Base-by-base conservation (phyloP, 2,888 invertebrate species). In the Chrysodeixis includens region DNA sequence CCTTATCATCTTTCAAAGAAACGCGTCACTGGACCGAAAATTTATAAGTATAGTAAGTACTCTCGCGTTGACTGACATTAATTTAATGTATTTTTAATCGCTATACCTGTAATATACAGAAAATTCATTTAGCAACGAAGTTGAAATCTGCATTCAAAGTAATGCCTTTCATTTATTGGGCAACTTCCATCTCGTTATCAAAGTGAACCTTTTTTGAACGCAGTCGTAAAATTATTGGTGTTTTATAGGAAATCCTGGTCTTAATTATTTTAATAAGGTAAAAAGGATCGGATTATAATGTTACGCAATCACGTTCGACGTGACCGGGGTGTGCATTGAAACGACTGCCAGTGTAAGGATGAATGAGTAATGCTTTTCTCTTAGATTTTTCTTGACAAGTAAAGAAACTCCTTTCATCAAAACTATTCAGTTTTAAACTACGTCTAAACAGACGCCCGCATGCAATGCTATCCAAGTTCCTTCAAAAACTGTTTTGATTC, bases 61-160 rank as follows among this genome's bases (percentile, higher is more conserved):
- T n/a, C n/a, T n/a, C 9, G 46, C 3, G 10, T 9, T 14, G 30
- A n/a, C 1, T 49, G 16, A 44, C 46, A 55, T 53, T 26, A 22
- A 74, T 71, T 60, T 61, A 71, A 71, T 66, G 60, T 16, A 16
- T 56, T 63, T 70, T 66, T 66, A 56, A 74, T 71, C 30, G 62
- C 58, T 12, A 9, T 12, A 30, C 44, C 54, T 20, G 30, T 40
- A 52, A 51, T n/a, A 40, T n/a, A 51, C 16, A 44, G 20, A 65
- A 68, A 69, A 58, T 40, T 61, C 49, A n/a, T 35, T 54, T 44
- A 49, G 9, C 35, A 61, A 63, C 58, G 69, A 53, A 63, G 69
- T 67, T 69, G 46, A 67, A 75, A 66, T 57, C 62, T 53, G 63
- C 32, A 58, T 53, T 30, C 30, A 30, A 57, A 61, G 26, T 26